Evolutionary conservation across 2,888 invertebrate genomes (phyloP), one percentile per base, ranked within the genome.

Genomic region (Orchesella flavescens): DNA sequence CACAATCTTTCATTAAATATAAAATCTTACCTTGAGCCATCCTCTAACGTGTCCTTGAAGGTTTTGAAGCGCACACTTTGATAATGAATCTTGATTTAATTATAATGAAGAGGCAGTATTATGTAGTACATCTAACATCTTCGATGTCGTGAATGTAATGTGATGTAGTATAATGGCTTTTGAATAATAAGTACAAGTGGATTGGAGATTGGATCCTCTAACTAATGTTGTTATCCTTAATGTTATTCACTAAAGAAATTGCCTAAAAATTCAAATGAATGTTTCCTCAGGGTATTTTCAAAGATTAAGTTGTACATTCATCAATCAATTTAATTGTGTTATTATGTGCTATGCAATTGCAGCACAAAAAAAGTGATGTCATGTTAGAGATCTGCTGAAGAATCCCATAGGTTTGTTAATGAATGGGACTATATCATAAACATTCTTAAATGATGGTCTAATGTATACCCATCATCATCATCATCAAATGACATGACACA

Each of bases 1-100:
- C 21, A 68, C n/a, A 24, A 46, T 23, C 24, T 57, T 21, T 72
- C 55, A 68, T 76, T 66, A 68, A 43, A 57, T 66, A 12, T n/a
- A 19, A 44, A 15, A 63, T 34, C 53, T 75, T 68, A 9, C 24
- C 46, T 66, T 66, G 66, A 10, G 49, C 23, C 10, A 66, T 10
- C 15, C 12, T 23, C 53, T 34, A 34, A 34, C 34, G 7, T 34
- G 57, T 55, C 57, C 72, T 72, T 72, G 72, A 43, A 19, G 34
- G n/a, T 63, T 66, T 66, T 66, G 49, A 66, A 66, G 66, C 44
- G 21, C 19, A 66, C 34, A 53, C n/a, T 17, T 44, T 17, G 46
- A 66, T 66, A 66, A 43, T 43, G 19, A 66, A 66, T n/a, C 44
- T 17, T 17, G 15, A 43, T 44, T 66, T 66, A 66, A 66, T 66